Base-by-base conservation (phyloP, 2,888 invertebrate genomes). In the Coleophora flavipennella region DNA sequence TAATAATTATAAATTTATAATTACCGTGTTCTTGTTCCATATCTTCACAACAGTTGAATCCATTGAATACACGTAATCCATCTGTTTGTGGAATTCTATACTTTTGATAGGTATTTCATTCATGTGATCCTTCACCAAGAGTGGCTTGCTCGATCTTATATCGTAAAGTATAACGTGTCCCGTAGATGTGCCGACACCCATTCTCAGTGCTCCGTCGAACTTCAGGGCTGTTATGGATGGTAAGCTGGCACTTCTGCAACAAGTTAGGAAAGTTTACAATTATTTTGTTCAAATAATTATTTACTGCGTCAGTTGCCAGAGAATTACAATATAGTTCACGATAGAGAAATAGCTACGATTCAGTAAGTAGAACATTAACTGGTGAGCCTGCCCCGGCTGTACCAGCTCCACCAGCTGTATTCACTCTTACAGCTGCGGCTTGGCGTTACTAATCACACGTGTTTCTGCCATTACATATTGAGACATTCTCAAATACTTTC, bases 111-210 rank as follows among this genome's bases (percentile, higher is more conserved):
- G 96, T 36, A 94, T 84, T 43, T 93, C 94, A 68, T 97, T 96
- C 86, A 95, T 92, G 63, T 99, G 99, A 76, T 99, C 98, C 71
- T 99, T 99, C 0, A 96, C 86, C 33, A 93, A 74, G 33, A 94
- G 86, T 0, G 99, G 99, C 62, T 93, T 94, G 52, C 91, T 91
- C 6, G 97, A 93, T 48, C 99, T 90, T 46, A 99, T 91, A 69
- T 99, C 99, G 69, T 97, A 99, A 1, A 99, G 70, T 8, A 99
- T 80, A 28, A 97, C 90, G 84, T 99, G 97, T 0, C 99, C 99
- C 13, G 95, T 95, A 4, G 92, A 91, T 29, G 96, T 97, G 9
- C 99, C 99, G 2, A 97, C 96, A 13, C 92, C 99, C 74, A 94
- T 78, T 49, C 90, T 89, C 35, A 94, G 76, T 4, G 88, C 89